phyloP scores from a whole-genome alignment of 2,113 vertebrate species.

The Microtus oregoni region DNA sequence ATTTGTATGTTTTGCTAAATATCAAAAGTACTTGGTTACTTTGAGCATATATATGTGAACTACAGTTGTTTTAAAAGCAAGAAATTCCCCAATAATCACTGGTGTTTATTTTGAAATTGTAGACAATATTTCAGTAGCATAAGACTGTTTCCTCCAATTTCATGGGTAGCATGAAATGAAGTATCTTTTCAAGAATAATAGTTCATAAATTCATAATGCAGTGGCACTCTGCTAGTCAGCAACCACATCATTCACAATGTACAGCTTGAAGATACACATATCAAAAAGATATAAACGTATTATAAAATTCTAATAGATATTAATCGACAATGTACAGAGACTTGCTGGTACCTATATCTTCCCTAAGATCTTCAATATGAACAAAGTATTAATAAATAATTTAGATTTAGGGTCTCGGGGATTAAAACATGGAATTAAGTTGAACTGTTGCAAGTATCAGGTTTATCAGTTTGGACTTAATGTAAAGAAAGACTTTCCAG shows the following conservation, averaged over 20 bases:
- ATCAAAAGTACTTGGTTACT: neutral
- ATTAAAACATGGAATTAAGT: neutral
- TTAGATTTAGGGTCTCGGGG: neutral
- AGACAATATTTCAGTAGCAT: neutral
- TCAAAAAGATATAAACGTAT: neutral
- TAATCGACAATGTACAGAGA: neutral
- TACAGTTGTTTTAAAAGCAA: neutral
- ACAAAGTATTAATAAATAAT: neutral
- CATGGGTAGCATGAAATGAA: neutral
- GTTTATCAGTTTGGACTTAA: neutral
- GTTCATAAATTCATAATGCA: neutral
- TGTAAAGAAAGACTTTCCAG: neutral
- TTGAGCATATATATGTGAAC: neutral
- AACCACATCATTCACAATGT: neutral
- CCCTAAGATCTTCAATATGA: neutral
- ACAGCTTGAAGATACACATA: neutral
- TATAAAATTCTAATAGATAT: neutral
- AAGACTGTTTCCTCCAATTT: neutral
- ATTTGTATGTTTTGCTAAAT: neutral
- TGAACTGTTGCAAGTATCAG: neutral
- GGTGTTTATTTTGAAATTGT: neutral
- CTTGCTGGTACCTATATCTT: neutral
- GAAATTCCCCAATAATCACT: neutral
- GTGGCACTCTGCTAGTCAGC: neutral
- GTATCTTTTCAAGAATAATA: neutral